Percentiles rank a stretch among this genome's conserved stretches.
Evolutionary conservation across 2,113 vertebrate genomes (phyloP).

Genomic region (Datnioides undecimradiatus): DNA sequence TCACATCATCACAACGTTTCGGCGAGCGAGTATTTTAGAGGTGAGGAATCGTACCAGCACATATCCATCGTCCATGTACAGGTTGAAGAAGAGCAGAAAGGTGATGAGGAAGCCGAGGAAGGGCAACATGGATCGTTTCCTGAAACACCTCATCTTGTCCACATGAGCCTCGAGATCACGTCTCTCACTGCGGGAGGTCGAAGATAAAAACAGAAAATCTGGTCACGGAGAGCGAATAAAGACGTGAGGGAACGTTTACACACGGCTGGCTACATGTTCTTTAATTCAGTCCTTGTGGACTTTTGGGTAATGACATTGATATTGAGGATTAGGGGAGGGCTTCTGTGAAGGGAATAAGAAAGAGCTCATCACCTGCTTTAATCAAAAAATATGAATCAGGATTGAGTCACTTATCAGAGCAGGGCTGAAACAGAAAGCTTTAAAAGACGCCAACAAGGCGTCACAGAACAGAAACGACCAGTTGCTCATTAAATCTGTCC

Average conservation of each 20-base stretch:
- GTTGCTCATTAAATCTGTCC: background rate
- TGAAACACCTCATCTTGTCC: constrained; percentile 97
- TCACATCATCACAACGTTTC: background rate
- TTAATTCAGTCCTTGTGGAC: constrained; percentile 1
- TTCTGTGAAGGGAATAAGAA: constrained; percentile 10
- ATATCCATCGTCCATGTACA: constrained; percentile 94
- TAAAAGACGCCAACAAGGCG: background rate
- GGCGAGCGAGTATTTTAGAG: background rate
- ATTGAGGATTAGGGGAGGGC: background rate
- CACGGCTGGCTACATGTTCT: background rate
- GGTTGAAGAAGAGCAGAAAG: constrained; percentile 93
- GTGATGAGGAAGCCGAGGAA: constrained; percentile 91
- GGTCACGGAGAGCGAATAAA: background rate
- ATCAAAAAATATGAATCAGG: background rate
- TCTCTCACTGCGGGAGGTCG: constrained; percentile 60
- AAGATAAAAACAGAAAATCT: constrained; percentile 30
- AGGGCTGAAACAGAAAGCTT: background rate
- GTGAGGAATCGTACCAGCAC: constrained; percentile 88
- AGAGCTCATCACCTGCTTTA: constrained; percentile 8
- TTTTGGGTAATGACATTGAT: constrained; percentile 1
- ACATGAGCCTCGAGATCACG: constrained; percentile 82
- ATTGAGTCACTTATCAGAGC: background rate
- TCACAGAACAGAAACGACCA: background rate
- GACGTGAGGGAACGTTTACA: background rate
- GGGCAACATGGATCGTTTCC: constrained; percentile 92